These are phyloP conservation scores for Osedax frankpressi DNA, from an alignment of 2,888 invertebrate genomes.

Conservation along the genomic window DNA sequence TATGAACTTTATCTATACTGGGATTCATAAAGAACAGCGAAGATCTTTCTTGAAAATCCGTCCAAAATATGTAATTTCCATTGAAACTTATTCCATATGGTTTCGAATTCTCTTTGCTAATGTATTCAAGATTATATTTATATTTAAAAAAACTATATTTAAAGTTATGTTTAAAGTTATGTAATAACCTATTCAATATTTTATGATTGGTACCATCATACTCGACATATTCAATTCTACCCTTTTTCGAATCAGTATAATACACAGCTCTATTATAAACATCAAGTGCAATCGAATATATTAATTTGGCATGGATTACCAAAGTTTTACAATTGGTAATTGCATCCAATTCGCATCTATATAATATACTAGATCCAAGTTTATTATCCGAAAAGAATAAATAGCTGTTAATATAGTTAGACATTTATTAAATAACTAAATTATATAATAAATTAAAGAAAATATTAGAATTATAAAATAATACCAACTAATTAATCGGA, in stretches of 20 bases:
- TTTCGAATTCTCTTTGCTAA: neutral
- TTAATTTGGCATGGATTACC: neutral
- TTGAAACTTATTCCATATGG: neutral
- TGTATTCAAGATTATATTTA: neutral
- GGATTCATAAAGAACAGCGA: neutral
- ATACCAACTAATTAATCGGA: neutral
- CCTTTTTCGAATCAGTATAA: neutral
- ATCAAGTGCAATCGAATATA: neutral
- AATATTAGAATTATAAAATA: neutral
- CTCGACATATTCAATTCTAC: neutral
- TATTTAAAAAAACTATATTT: neutral
- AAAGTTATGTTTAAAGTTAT: neutral
- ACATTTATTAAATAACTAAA: no score
- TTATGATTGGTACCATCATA: neutral
- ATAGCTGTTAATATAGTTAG: neutral
- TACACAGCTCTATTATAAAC: neutral
- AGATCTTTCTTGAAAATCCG: neutral
- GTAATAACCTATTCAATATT: neutral
- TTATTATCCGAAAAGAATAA: neutral
- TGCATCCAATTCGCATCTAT: neutral
- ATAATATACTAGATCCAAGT: neutral
- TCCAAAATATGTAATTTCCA: neutral
- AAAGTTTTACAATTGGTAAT: neutral
- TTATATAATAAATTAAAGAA: neutral
- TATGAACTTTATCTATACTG: no score